Evolutionary conservation across 2,113 vertebrate species (phyloP), one percentile per base, ranked within the genome.

Genomic region (Pogonocichla stellata): DNA sequence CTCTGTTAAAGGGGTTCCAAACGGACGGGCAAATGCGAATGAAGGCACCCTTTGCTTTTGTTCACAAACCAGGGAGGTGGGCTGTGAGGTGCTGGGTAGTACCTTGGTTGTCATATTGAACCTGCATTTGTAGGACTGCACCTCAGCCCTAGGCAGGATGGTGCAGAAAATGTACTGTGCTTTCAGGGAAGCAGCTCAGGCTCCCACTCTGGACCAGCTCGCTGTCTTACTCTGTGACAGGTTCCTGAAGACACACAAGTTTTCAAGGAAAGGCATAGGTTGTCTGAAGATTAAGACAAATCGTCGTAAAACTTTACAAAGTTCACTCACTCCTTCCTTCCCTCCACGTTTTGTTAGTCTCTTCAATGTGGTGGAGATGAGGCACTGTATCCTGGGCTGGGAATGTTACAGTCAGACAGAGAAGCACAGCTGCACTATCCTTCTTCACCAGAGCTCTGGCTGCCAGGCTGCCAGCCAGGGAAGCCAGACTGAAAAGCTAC

Each of bases 241-340:
- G 51, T 6, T 88, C 62, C 56, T 65, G 29, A 86, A 51, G 40
- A 67, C 24, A 67, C 61, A 80, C 11, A 67, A 8, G 80, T 51
- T 31, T 16, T 82, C 48, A 75, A 57, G 40, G 36, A 88, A 93
- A n/a, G 33, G 62, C 38, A 60, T 0, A 4, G 31, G 28, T 72
- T 87, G 26, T 36, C 51, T 85, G 58, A 33, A 82, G 43, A 94
- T 86, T 54, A 62, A 78, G 62, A 87, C n/a, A 89, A 85, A 78
- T 10, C 47, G 34, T 45, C 31, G 57, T 17, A 62, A 71, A 80
- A 34, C 33, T 89, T 86, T 56, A 81, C 45, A 36, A 62, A 85
- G 43, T 64, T 86, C 71, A 42, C 8, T 64, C 18, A 22, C 9
- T 54, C 51, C 17, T 34, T 80, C 43, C 74, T 81, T 61, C 40